Evolutionary conservation across 37 sponge, comb jelly and placozoan species (phyloP).

Genomic region (Bolinopsis microptera): DNA sequence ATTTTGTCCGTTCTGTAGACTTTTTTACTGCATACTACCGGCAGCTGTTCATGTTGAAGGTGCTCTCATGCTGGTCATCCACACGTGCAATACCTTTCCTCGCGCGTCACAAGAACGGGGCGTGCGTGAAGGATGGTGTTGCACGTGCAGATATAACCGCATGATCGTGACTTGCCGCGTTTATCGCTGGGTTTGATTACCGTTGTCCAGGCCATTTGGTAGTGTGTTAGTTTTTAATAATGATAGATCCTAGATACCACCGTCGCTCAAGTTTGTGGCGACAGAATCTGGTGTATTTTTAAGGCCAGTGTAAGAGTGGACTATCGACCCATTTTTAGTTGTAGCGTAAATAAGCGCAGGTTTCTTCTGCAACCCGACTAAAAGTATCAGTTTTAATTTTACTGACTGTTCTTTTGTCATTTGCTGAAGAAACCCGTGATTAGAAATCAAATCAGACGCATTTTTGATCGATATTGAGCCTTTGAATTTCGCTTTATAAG

Average conservation of each 20-base stretch:
- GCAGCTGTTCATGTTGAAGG: background rate
- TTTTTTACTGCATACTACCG: background rate
- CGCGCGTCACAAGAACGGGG: background rate
- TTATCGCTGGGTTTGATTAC: background rate
- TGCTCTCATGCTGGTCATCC: background rate
- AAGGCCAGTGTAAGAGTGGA: background rate
- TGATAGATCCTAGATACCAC: background rate
- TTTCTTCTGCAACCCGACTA: background rate
- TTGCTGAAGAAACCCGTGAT: background rate
- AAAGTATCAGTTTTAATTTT: no score
- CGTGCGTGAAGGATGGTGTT: background rate
- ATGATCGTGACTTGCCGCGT: background rate
- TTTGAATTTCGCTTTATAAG: conserved; percentile 42
- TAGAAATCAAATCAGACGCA: background rate
- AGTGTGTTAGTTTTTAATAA: background rate
- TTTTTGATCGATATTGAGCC: background rate
- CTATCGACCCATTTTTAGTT: background rate
- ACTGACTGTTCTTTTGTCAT: no score
- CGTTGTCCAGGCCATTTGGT: background rate
- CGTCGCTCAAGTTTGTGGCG: background rate
- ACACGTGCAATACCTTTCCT: background rate
- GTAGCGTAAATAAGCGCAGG: background rate
- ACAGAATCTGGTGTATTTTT: background rate
- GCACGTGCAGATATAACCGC: background rate
- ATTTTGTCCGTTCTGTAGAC: background rate